These are phyloP conservation scores for Semotilus atromaculatus DNA, from an alignment of 2,797 vertebrate species.

Conservation along the genomic window DNA sequence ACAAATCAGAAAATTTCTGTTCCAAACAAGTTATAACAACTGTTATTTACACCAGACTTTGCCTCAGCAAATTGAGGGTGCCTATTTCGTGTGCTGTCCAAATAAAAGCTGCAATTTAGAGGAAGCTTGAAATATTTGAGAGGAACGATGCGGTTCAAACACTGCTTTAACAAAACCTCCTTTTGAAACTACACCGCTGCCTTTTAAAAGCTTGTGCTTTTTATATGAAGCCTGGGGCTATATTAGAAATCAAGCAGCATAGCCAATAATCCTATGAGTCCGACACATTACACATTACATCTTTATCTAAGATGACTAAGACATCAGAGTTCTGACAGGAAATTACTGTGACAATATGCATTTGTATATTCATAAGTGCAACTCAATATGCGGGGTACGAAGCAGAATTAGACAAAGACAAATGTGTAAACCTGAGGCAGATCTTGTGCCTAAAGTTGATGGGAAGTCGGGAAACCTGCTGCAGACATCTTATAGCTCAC, in stretches of 20 bases:
- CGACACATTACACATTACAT: conserved; percentile 21
- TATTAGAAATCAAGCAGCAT: conserved; percentile 30
- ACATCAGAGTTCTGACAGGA: conserved; percentile 64
- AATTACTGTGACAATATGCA: conserved; percentile 53
- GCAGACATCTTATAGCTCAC: conserved; percentile 52
- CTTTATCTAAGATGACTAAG: conserved; percentile 60
- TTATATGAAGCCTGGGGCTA: conserved; percentile 10
- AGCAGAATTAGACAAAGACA: conserved; percentile 64
- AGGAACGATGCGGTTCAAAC: conserved; percentile 15
- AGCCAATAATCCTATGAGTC: conserved; percentile 1
- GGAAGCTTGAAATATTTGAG: conserved; percentile 28
- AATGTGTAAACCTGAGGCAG: conserved; percentile 67
- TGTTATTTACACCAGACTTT: conserved; percentile 16
- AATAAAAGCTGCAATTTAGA: conserved; percentile 50
- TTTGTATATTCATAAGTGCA: conserved; percentile 68
- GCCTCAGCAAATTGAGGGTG: conserved; percentile 18
- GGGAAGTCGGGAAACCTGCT: conserved; percentile 37
- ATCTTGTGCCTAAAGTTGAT: conserved; percentile 64
- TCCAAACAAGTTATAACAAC: conserved; percentile 20
- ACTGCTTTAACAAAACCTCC: background rate
- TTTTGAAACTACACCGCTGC: background rate
- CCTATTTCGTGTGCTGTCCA: conserved; percentile 27
- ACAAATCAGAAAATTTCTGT: conserved; percentile 5
- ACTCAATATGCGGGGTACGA: conserved; percentile 66
- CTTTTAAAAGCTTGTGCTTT: conserved; percentile 2